phyloP scores from a whole-genome alignment of 2,888 invertebrate species.

The Belgica antarctica region DNA sequence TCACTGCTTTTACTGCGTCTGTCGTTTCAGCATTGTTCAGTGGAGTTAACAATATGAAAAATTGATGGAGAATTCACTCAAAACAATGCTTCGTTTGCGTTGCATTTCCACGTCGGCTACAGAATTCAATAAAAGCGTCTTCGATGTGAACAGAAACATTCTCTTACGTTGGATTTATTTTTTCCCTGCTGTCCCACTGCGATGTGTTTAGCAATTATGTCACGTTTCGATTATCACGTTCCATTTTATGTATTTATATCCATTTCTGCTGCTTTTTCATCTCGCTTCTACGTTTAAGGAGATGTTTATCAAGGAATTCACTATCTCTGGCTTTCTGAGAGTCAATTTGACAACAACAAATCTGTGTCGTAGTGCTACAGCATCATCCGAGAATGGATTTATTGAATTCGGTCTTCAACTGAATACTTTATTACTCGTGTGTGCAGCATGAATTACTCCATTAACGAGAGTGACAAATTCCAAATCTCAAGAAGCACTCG shows the following conservation, averaged over 20 bases:
- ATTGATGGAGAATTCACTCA: background rate
- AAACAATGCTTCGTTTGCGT: slow-evolving; percentile 15
- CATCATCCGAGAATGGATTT: slow-evolving; percentile 28
- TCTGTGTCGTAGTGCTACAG: slow-evolving; percentile 25
- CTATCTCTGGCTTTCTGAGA: background rate
- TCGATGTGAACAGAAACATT: background rate
- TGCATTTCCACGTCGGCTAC: background rate
- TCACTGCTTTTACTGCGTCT: background rate
- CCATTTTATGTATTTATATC: slow-evolving; percentile 39
- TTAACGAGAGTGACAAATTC: background rate
- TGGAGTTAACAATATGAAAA: too few species aligned
- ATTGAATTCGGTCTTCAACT: slow-evolving; percentile 34
- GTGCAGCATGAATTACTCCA: background rate
- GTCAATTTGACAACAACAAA: slow-evolving; percentile 36
- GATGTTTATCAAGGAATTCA: slow-evolving; percentile 8
- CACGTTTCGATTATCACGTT: slow-evolving; percentile 44
- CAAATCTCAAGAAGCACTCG: background rate
- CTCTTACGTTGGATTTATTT: background rate
- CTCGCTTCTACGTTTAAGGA: slow-evolving; percentile 1
- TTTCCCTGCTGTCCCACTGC: background rate
- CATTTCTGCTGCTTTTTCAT: slow-evolving; percentile 23
- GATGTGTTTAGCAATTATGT: slow-evolving; percentile 35
- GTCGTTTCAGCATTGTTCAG: background rate
- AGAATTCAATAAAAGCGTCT: slow-evolving; percentile 9
- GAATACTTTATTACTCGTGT: background rate